Conservation (phyloP, 2,888 invertebrate genomes). For the Oligia latruncula region DNA sequence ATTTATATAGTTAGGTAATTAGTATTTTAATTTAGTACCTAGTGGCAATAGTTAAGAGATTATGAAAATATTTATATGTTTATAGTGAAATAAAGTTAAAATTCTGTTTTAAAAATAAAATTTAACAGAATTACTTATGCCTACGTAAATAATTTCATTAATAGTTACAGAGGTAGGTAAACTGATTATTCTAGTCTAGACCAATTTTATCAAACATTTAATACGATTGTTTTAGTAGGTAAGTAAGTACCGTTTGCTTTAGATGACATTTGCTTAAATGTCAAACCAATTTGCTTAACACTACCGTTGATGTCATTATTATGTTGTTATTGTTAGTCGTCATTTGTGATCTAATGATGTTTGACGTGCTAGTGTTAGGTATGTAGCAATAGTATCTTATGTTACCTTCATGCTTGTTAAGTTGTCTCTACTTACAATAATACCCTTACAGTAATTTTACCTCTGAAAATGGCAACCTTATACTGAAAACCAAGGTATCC, state of each 20-base stretch:
- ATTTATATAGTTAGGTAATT: too few relatives aligned
- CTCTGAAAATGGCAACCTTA: background rate
- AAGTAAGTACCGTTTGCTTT: background rate
- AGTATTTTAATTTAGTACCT: too few relatives aligned
- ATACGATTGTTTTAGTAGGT: background rate
- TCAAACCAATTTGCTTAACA: conserved; percentile 22
- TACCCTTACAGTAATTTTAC: background rate
- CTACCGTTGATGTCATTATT: background rate
- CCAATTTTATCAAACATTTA: background rate
- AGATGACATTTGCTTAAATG: conserved; percentile 8
- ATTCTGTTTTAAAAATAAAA: background rate
- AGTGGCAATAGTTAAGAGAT: too few relatives aligned
- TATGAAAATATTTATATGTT: too few relatives aligned
- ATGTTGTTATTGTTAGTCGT: background rate
- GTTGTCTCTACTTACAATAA: background rate
- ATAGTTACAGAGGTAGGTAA: background rate
- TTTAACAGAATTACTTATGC: background rate
- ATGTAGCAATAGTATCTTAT: background rate
- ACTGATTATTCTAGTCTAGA: conserved; percentile 1
- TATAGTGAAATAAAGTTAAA: too few relatives aligned
- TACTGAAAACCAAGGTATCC: background rate
- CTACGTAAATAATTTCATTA: background rate
- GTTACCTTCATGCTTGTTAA: background rate
- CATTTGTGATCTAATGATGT: conserved; percentile 23
- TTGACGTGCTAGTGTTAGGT: background rate